Evolutionary conservation across 2,888 invertebrate species (phyloP).

Genomic region (Drosophila anomalata): DNA sequence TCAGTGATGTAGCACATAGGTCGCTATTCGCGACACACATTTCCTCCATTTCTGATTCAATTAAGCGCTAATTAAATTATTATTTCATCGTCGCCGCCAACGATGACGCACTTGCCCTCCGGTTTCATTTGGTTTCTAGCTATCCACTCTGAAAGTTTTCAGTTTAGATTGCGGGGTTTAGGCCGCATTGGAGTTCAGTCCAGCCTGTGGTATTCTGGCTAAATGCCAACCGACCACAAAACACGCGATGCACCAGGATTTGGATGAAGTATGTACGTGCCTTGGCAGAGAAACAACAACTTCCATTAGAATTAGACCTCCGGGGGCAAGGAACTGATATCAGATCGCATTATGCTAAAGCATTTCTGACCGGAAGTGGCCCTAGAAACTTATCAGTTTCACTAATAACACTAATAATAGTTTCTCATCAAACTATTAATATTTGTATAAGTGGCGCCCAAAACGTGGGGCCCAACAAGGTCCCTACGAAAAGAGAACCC

Average conservation of each 20-base stretch:
- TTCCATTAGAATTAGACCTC: no score
- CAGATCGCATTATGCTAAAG: no score
- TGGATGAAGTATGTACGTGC: conserved; percentile 16
- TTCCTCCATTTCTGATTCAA: conserved; percentile 60
- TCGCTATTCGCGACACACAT: conserved; percentile 13
- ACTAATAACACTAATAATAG: no score
- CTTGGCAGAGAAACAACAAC: conserved; percentile 12
- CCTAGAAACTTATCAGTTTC: no score
- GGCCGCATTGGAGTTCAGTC: no score
- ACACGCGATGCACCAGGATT: conserved; percentile 58
- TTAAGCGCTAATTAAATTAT: conserved; percentile 74
- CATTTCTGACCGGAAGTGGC: no score
- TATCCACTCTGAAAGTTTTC: not conserved
- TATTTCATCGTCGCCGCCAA: conserved; percentile 32
- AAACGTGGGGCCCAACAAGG: no score
- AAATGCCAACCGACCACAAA: conserved; percentile 62
- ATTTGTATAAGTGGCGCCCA: no score
- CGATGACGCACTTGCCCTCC: conserved; percentile 24
- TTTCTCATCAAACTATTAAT: no score
- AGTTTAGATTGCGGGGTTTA: no score
- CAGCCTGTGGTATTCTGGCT: conserved; percentile 59
- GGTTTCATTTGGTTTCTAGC: not conserved
- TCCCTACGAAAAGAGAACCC: no score
- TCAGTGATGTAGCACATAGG: conserved; percentile 35
- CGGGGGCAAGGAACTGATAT: no score